Percentiles rank a stretch among this genome's conserved stretches.
phyloP scores from a whole-genome alignment of 2,113 vertebrate species.

The Herpetotheres cachinnans region DNA sequence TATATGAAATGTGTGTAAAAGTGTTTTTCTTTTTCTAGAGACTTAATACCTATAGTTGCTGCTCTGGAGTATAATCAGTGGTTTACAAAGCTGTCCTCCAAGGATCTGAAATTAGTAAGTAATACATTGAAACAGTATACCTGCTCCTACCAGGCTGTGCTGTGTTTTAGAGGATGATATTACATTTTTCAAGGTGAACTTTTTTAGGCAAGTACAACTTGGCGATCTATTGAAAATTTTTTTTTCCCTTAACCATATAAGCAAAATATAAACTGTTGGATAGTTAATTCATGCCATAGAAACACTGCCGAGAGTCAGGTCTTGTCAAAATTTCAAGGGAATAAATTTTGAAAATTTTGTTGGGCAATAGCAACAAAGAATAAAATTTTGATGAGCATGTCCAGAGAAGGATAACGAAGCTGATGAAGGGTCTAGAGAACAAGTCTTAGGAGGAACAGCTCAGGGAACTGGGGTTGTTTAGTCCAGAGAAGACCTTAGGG shows the following conservation, averaged over 20 bases:
- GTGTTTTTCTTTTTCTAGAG: conserved; percentile 77
- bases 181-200: neutral
- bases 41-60: conserved; percentile 95
- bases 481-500: too few species aligned
- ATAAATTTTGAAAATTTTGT: neutral
- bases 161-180: neutral
- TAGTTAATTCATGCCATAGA: neutral
- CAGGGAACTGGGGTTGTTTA: too few species aligned
- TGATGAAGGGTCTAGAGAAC: too few species aligned
- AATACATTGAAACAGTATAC: neutral
- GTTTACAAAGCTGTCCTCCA: conserved; percentile 95
- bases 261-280: neutral
- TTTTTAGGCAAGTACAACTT: neutral
- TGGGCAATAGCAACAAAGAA: neutral
- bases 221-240: neutral
- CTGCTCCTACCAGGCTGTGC: neutral
- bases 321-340: neutral
- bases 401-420: too few species aligned
- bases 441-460: too few species aligned
- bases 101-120: conserved; percentile 96
- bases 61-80: conserved; percentile 97
- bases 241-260: neutral
- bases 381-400: too few species aligned
- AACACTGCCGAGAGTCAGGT: neutral
- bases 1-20: conserved; percentile 35